phyloP scores from a whole-genome alignment of 2,888 invertebrate genomes.

The Napeogenes inachia region DNA sequence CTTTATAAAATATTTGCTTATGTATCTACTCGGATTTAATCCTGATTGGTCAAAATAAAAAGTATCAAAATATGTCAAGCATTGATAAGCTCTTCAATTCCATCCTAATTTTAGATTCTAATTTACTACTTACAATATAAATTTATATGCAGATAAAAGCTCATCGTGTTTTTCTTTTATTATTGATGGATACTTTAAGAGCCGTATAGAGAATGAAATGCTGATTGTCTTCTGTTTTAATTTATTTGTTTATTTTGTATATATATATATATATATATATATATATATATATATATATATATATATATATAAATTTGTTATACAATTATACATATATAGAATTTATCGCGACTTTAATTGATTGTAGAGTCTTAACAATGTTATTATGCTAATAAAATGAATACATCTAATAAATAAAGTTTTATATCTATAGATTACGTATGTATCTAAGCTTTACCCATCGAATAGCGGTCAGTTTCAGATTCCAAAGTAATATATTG shows the following conservation, averaged over 20 bases:
- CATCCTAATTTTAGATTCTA: not conserved
- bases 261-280: too few relatives aligned
- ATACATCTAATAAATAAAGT: too few relatives aligned
- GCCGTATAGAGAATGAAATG: conserved; percentile 2
- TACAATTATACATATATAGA: too few relatives aligned
- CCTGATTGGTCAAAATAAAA: conserved; percentile 4
- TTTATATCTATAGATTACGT: not conserved
- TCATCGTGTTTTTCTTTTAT: conserved; percentile 5
- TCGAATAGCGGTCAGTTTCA: conserved; percentile 20
- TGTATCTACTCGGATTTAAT: conserved; percentile 7
- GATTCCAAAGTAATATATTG: conserved; percentile 19
- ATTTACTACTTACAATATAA: not conserved
- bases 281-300: too few relatives aligned
- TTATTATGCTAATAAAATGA: too few relatives aligned
- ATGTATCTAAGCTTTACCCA: conserved; percentile 11
- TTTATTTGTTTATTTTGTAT: too few relatives aligned
- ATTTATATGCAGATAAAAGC: conserved; percentile 2
- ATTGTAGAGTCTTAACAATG: too few relatives aligned
- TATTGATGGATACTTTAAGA: conserved; percentile 2
- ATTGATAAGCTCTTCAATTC: too few relatives aligned
- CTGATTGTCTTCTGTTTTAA: not conserved
- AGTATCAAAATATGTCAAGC: not conserved
- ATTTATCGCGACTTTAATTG: too few relatives aligned
- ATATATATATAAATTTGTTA: too few relatives aligned
- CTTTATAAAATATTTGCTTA: not conserved